Evolutionary conservation across 2,888 invertebrate species (phyloP), one percentile per base, ranked within the genome.

Genomic region (Hemithea aestivaria): DNA sequence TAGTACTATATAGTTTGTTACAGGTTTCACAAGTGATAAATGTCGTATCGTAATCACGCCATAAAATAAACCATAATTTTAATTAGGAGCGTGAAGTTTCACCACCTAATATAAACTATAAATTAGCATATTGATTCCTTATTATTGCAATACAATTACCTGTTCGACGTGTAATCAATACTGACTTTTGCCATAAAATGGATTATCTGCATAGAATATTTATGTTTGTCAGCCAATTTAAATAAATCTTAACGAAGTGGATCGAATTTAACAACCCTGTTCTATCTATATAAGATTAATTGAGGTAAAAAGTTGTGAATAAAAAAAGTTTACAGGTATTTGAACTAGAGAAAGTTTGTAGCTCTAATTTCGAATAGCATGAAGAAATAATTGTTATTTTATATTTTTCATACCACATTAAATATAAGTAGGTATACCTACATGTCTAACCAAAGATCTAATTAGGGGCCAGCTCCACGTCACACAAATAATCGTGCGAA

Each of bases 241-340:
- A 50, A 38, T 56, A 50, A 53, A 56, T 48, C 37, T 50, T 43
- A 32, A 16, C 27, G 24, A 39, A 50, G 39, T 32, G 35, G 22
- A 35, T 32, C 35, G 27, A 46, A 35, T 43, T 10, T 26, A 12
- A 20, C 29, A 27, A 39, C 31, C 31, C n/a, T n/a, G n/a, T n/a
- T n/a, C n/a, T n/a, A n/a, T n/a, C n/a, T n/a, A n/a, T n/a, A n/a
- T n/a, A n/a, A n/a, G n/a, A n/a, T n/a, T n/a, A n/a, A n/a, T n/a
- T n/a, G n/a, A n/a, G n/a, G n/a, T n/a, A n/a, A n/a, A n/a, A n/a
- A n/a, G n/a, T n/a, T n/a, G n/a, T n/a, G n/a, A n/a, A n/a, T n/a
- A n/a, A n/a, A n/a, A n/a, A n/a, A n/a, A n/a, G n/a, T n/a, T n/a
- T n/a, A n/a, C n/a, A n/a, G n/a, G n/a, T n/a, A n/a, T n/a, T n/a